phyloP scores from a whole-genome alignment of 92 coral and sea anemone species.

The Epizoanthus illoricatus region DNA sequence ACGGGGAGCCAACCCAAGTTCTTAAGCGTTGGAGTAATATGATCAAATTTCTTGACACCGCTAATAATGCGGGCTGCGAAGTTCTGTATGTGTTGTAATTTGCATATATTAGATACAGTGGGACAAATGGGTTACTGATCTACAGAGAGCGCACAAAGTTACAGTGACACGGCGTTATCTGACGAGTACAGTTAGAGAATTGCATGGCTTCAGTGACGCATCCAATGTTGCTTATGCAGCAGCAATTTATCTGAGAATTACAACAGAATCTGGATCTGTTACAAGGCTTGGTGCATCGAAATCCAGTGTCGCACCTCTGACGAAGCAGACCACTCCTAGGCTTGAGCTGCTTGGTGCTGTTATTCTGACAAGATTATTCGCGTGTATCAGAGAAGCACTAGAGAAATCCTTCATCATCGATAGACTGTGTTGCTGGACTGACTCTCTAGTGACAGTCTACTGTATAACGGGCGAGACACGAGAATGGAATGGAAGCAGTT shows the following conservation, averaged over 20 bases:
- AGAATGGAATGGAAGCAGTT: conserved; percentile 60
- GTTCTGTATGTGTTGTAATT: no score
- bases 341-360: conserved; percentile 45
- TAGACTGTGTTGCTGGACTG: conserved; percentile 50
- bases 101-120: no score
- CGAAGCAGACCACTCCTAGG: conserved; percentile 54
- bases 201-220: conserved; percentile 44
- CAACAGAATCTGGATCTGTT: neutral
- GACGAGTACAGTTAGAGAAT: neutral
- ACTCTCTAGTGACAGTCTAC: conserved; percentile 49
- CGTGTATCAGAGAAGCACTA: conserved; percentile 33
- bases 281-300: conserved; percentile 43
- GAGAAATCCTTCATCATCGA: conserved; percentile 28
- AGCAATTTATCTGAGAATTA: conserved; percentile 35
- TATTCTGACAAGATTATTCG: conserved; percentile 35
- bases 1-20: no score
- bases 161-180: conserved; percentile 29
- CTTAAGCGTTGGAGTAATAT: no score
- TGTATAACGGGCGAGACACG: conserved; percentile 51
- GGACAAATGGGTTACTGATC: neutral
- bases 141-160: conserved; percentile 28
- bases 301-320: conserved; percentile 53
- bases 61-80: no score
- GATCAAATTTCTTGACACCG: no score
- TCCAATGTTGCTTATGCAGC: conserved; percentile 40